Conservation (phyloP, 1,140 invertebrate species). For the Drosophila yakuba region DNA sequence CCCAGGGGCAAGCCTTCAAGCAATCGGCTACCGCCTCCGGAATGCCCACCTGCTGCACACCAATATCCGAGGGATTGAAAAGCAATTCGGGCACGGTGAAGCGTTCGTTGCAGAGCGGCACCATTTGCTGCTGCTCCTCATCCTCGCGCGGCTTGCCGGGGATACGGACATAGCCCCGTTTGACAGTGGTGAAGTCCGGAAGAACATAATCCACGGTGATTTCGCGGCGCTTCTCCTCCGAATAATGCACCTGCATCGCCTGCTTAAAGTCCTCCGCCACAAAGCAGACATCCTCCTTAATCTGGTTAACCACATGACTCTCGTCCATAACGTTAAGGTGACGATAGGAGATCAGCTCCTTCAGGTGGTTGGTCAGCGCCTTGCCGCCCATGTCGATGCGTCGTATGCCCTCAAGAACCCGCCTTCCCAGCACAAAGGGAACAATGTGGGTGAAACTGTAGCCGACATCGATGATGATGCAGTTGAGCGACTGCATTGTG, state of each 20-base stretch:
- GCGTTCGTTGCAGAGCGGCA: conserved; percentile 95
- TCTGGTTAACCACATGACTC: conserved; percentile 99
- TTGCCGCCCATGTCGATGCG: conserved; percentile 99
- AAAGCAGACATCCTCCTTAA: conserved; percentile 99
- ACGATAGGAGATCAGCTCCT: conserved; percentile 96
- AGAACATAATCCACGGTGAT: conserved; percentile 96
- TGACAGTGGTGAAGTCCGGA: conserved; percentile 96
- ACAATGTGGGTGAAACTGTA: conserved; percentile 98
- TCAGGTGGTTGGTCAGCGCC: conserved; percentile 98
- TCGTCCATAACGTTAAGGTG: conserved; percentile 99
- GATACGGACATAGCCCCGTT: conserved; percentile 90
- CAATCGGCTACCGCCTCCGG: conserved; percentile 93
- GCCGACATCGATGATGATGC: conserved; percentile 95
- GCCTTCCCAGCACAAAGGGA: conserved; percentile 96
- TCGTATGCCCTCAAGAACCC: conserved; percentile 90
- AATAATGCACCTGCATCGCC: conserved; percentile 92
- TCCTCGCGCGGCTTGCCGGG: conserved; percentile 55
- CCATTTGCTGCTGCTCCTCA: conserved; percentile 88
- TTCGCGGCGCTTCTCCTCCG: conserved; percentile 86
- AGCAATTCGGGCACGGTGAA: conserved; percentile 97
- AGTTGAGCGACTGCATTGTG: conserved; percentile 87
- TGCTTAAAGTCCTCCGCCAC: conserved; percentile 94
- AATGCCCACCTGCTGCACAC: conserved; percentile 94
- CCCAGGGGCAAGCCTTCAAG: conserved; percentile 90
- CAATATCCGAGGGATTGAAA: conserved; percentile 97